A percentile compares a stretch with the other conserved stretches of the same genome.
Evolutionary conservation across 2,888 invertebrate genomes (phyloP).

Genomic region (Ischnura elegans): DNA sequence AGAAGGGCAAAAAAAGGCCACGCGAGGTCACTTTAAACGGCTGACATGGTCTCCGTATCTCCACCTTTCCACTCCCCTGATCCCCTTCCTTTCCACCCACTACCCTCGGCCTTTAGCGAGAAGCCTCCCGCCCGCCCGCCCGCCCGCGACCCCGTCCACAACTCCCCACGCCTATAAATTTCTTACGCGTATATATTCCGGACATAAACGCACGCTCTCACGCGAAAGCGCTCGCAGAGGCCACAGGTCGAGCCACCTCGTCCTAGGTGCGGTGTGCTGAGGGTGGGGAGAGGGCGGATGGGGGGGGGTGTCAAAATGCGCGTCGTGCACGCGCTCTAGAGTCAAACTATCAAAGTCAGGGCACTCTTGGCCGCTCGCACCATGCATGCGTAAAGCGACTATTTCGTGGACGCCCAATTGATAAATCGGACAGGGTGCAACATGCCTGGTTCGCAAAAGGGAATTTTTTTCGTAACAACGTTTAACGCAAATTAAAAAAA

Average conservation of each 20-base stretch:
- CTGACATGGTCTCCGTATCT: slow-evolving; percentile 54
- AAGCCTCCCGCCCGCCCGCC: background rate
- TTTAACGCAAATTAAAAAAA: no score
- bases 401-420: background rate
- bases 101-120: background rate
- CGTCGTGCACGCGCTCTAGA: slow-evolving; percentile 6
- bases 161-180: slow-evolving; percentile 19
- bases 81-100: background rate
- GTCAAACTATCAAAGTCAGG: slow-evolving; percentile 28
- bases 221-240: slow-evolving; percentile 5
- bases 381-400: background rate
- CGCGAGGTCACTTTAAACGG: slow-evolving; percentile 53
- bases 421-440: background rate
- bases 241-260: slow-evolving; percentile 24
- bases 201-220: slow-evolving; percentile 53
- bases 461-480: no score
- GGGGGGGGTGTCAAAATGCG: slow-evolving; percentile 16
- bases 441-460: background rate
- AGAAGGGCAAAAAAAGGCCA: slow-evolving; percentile 34
- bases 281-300: background rate
- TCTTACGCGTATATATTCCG: slow-evolving; percentile 53
- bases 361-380: background rate
- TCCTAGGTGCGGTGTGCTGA: slow-evolving; percentile 12
- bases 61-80: slow-evolving; percentile 37
- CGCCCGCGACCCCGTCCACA: background rate